phyloP scores from a whole-genome alignment of 2,888 invertebrate species.

The Epistrophe eligans region DNA sequence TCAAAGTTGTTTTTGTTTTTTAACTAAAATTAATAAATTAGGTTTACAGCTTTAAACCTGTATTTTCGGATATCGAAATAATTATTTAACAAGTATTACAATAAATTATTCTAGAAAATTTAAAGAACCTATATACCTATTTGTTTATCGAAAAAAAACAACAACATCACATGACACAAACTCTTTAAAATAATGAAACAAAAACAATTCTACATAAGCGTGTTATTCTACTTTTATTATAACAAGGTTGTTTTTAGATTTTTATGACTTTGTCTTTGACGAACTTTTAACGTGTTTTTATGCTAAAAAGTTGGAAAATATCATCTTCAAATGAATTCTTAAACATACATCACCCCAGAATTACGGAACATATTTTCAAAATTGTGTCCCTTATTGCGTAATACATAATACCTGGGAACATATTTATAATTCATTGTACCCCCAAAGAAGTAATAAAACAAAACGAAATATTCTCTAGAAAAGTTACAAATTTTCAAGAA shows the following conservation, averaged over 20 bases:
- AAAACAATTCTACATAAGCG: too few species aligned
- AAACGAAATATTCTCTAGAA: slow-evolving; percentile 9
- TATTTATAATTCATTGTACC: slow-evolving; percentile 48
- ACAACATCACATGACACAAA: too few species aligned
- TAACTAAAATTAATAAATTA: too few species aligned
- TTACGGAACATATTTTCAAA: background rate
- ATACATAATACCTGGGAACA: slow-evolving; percentile 7
- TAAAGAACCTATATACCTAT: too few species aligned
- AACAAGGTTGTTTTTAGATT: background rate
- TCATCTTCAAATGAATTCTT: background rate
- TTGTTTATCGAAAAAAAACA: too few species aligned
- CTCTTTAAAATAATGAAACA: too few species aligned
- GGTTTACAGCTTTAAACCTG: too few species aligned
- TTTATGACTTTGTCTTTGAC: background rate
- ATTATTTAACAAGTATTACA: too few species aligned
- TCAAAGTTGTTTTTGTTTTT: too few species aligned
- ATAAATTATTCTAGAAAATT: too few species aligned
- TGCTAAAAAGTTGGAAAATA: background rate
- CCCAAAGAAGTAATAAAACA: slow-evolving; percentile 60
- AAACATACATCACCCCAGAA: background rate
- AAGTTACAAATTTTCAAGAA: slow-evolving; percentile 36
- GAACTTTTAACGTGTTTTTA: background rate
- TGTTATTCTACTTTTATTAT: background rate
- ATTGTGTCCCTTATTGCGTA: slow-evolving; percentile 9
- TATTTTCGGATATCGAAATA: too few species aligned